Conservation (phyloP, 2,113 vertebrate species). For the Glaucidium brasilianum region DNA sequence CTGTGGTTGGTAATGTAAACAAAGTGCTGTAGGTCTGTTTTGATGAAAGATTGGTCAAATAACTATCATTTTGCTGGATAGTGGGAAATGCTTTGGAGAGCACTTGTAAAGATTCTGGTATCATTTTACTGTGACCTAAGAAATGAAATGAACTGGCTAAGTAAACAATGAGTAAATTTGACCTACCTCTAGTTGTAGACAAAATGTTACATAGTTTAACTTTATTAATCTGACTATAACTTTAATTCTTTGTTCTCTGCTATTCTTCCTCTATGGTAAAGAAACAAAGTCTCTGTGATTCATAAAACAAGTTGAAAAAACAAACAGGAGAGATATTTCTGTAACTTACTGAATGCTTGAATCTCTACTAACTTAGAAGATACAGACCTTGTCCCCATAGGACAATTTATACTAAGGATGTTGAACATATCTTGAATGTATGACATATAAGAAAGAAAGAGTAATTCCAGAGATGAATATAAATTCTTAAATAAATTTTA, state of each 20-base stretch:
- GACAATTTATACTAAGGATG: background rate
- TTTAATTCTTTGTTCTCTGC: background rate
- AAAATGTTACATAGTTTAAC: background rate
- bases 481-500: background rate
- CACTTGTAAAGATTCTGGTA: constrained; percentile 55
- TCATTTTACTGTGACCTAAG: constrained; percentile 77
- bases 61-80: constrained; percentile 64
- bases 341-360: background rate
- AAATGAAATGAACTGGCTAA: constrained; percentile 40
- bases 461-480: background rate
- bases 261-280: background rate
- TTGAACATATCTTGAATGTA: background rate
- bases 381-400: background rate
- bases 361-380: background rate
- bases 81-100: constrained; percentile 34
- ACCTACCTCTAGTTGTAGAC: background rate
- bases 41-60: constrained; percentile 75
- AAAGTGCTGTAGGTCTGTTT: constrained; percentile 87
- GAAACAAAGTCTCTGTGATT: background rate
- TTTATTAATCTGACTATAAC: background rate
- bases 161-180: constrained; percentile 47
- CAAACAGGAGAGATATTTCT: background rate
- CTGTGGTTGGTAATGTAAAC: constrained; percentile 80
- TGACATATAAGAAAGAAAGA: background rate
- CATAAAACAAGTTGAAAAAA: background rate